Conservation (phyloP, 1,140 invertebrate species). For the Portunus trituberculatus region DNA sequence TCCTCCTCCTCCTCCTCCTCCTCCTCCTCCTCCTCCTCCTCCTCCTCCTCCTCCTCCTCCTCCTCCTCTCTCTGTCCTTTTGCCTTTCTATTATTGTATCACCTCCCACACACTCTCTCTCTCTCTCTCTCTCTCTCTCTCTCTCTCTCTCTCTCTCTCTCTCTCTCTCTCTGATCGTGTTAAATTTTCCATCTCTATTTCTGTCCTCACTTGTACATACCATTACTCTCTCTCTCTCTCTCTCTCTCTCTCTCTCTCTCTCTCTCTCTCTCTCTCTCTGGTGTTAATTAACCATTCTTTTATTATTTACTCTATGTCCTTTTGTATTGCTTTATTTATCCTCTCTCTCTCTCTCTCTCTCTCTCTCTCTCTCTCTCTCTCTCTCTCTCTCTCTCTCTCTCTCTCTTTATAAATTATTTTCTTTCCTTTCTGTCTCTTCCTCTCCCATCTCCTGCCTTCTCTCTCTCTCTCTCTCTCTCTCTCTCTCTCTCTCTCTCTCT, state of each 20-base stretch:
- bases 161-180: background rate
- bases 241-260: background rate
- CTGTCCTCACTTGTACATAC: background rate
- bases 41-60: background rate
- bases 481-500: background rate
- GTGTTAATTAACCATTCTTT: background rate
- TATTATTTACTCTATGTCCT: background rate
- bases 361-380: slow-evolving; percentile 5
- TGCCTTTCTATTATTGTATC: background rate
- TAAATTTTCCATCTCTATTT: background rate
- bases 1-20: no score
- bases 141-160: background rate
- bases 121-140: background rate
- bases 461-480: no score
- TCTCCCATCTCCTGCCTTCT: no score
- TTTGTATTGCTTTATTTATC: background rate
- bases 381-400: slow-evolving; percentile 3
- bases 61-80: background rate
- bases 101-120: background rate
- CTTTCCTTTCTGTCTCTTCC: no score
- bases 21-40: no score
- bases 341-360: background rate
- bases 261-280: background rate
- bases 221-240: background rate
- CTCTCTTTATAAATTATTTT: background rate